Evolutionary conservation across 2,888 invertebrate species (phyloP), one percentile per base, ranked within the genome.

Genomic region (Tanypteryx hageni): DNA sequence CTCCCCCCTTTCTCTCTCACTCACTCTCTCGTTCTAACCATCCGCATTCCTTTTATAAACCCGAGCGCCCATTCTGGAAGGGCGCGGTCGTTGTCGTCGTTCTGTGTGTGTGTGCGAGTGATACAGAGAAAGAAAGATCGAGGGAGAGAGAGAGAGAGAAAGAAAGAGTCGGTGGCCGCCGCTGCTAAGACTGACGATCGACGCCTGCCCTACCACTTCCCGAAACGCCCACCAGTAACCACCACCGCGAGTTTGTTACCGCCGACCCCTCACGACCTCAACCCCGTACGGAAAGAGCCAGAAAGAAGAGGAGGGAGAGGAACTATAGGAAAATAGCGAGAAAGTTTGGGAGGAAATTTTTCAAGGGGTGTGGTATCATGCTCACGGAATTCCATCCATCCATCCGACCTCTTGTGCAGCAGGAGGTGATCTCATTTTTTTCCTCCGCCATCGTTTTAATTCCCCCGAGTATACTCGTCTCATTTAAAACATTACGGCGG

Each of bases 311-410:
- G 31, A 31, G 31, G 7, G 31, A 82, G 82, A n/a, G n/a, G 82
- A 14, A 8, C 5, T 31, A 0, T 31, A 27, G n/a, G n/a, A 76
- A 18, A 7, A 76, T 0, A 9, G 76, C 8, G 83, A 84, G 83
- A 10, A 57, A 57, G 18, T 16, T 57, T 22, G 57, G 14, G 56
- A 44, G 56, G 57, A 56, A 1, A 22, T 22, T 76, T 76, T 76
- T 76, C 27, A 27, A 22, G 76, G 76, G 22, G 76, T 76, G 76
- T 76, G 76, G 76, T 76, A 76, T 76, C 27, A 76, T 22, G 76
- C 76, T 76, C 76, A 76, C 76, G 76, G 76, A 76, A 76, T 76
- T 76, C 76, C 27, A 76, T 76, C 76, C 76, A 76, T 76, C 76
- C 22, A 68, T 44, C 44, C 44, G 44, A 44, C 0, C 68, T 68